phyloP scores from a whole-genome alignment of 2,113 vertebrate species.

The Athene cunicularia region DNA sequence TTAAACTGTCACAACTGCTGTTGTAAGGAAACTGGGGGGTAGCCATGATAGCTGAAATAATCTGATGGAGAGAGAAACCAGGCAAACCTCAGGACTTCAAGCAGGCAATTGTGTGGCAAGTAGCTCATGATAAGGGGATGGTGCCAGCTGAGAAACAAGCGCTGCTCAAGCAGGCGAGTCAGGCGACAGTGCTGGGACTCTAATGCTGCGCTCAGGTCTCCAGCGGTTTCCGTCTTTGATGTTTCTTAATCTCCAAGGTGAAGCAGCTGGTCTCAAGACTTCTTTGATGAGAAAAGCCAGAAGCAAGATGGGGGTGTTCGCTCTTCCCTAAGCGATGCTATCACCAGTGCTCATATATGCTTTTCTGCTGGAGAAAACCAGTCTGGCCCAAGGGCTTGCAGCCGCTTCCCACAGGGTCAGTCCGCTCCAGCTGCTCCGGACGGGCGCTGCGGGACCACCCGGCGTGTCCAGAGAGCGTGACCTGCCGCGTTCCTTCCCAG shows the following conservation, averaged over 20 bases:
- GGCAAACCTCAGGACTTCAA: neutral
- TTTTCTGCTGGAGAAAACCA: neutral
- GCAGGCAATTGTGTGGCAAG: neutral
- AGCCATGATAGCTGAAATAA: neutral
- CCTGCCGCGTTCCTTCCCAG: neutral
- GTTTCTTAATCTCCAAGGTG: neutral
- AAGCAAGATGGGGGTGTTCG: neutral
- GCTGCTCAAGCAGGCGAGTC: neutral
- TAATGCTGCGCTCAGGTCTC: neutral
- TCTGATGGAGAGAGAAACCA: neutral
- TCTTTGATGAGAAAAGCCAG: neutral
- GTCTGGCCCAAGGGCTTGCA: rapidly evolving
- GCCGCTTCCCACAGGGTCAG: neutral
- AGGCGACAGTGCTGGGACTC: neutral
- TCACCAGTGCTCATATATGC: rapidly evolving
- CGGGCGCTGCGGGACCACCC: rapidly evolving
- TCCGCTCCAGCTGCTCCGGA: neutral
- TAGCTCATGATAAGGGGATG: neutral
- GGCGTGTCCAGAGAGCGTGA: rapidly evolving
- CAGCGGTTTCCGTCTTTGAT: neutral
- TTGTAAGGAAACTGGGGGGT: neutral
- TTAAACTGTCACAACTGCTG: neutral
- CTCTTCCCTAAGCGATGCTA: neutral
- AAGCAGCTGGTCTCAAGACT: neutral
- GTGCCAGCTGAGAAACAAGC: neutral